Evolutionary conservation across 1,140 invertebrate genomes (phyloP), one percentile per base, ranked within the genome.

Genomic region (Panonychus citri): DNA sequence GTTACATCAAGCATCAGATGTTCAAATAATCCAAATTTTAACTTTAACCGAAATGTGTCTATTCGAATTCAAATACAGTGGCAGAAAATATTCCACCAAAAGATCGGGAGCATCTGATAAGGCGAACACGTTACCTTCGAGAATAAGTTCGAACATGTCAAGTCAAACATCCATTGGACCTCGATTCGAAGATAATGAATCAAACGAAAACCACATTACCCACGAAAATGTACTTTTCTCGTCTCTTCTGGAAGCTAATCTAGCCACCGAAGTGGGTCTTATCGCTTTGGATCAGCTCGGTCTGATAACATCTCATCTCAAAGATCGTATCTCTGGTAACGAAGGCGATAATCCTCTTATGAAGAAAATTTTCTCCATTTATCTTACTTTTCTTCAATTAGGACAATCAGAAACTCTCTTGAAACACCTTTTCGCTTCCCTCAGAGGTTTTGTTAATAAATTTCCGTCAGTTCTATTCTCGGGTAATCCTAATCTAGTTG

Each of bases 391-490:
- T 62, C 73, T 95, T 13, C 80, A 85, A 69, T 76, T 83, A 26
- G 83, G 85, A 3, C 89, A 94, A 66, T 90, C 87, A 28, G 89
- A 94, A 69, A 79, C 75, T 13, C 70, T 94, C 26, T 80, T 87
- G 62, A 82, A 83, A 62, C 87, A 94, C 66, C 77, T 90, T 3
- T 93, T 95, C 70, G 86, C 86, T 12, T 81, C 84, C 0, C 70
- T 94, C 26, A 75, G 88, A 62, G 80, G 84, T 1, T 93, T 91
- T 63, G 82, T 94, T 34, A 89, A 87, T 68, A 86, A 90, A 70
- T 87, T 84, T 65, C 83, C 83, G 55, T 74, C 77, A 58, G 79
- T 79, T 12, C 67, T 86, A 24, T 87, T 66, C 50, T 43, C 66
- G 79, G 83, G 85, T 28, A 84, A 81, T 71, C 83, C 85, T 46